Evolutionary conservation across 1,140 invertebrate species (phyloP).

Genomic region (Holotrichia oblita): DNA sequence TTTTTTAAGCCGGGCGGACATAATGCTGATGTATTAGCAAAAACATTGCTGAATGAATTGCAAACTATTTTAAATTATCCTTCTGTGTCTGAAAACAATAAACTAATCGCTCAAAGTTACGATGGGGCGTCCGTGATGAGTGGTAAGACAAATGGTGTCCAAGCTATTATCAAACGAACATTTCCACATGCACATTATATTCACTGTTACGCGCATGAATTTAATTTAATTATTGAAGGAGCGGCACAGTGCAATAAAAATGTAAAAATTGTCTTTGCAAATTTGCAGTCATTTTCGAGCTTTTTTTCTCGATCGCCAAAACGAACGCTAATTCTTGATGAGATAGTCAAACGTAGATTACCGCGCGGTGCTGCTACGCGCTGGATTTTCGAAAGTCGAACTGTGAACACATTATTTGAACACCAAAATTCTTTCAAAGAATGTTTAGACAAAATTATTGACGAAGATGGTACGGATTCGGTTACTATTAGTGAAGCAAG

Average conservation of each 20-base stretch:
- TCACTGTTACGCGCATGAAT: constrained; percentile 53
- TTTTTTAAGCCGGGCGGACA: constrained; percentile 34
- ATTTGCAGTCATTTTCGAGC: constrained; percentile 38
- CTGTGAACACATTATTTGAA: constrained; percentile 41
- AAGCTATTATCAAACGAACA: constrained; percentile 47
- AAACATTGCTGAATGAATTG: background rate
- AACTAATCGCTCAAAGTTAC: constrained; percentile 55
- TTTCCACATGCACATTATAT: constrained; percentile 52
- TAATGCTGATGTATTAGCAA: constrained; percentile 33
- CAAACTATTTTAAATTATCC: background rate
- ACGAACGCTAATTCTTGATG: constrained; percentile 44
- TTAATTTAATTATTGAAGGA: constrained; percentile 45
- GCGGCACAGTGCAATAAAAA: constrained; percentile 40
- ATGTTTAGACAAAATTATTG: constrained; percentile 44
- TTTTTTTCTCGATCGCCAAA: constrained; percentile 44
- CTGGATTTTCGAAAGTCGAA: constrained; percentile 45
- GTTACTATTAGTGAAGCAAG: background rate
- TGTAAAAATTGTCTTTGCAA: constrained; percentile 50
- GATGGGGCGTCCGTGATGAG: constrained; percentile 54
- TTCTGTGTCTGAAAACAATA: constrained; percentile 36
- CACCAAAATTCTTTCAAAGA: constrained; percentile 41
- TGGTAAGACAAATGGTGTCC: constrained; percentile 50
- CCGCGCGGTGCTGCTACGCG: constrained; percentile 28
- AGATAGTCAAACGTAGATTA: constrained; percentile 44
- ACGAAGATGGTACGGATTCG: background rate